Base-by-base conservation (phyloP, 2,888 invertebrate genomes). In the Nomada fabriciana region DNA sequence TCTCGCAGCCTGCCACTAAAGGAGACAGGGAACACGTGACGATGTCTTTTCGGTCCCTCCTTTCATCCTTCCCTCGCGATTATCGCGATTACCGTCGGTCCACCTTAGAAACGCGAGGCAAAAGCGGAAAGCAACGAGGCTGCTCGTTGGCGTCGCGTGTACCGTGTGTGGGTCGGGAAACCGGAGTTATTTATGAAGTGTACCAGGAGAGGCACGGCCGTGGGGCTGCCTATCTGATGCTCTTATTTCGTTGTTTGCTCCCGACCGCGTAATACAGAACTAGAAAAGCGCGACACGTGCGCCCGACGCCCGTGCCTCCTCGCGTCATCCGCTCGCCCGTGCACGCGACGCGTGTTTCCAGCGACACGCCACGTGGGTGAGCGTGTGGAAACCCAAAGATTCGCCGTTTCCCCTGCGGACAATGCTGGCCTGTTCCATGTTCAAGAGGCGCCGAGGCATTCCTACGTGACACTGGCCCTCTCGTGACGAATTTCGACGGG, bases 201-300 rank as follows among this genome's bases (percentile, higher is more conserved):
- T 78, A 81, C 81, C 80, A 50, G n/a, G 69, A 77, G 79, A 63
- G 75, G 60, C 76, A 70, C 86, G 84, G 65, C 70, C 76, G 81
- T 83, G 63, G 83, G 73, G 68, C 78, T 74, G 80, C 63, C 81
- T 90, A 90, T 89, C 90, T 82, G 89, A 89, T 91, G 90, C 76
- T 92, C 90, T 91, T 90, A 87, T 91, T 91, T 91, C 84, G 86
- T 85, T 88, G 91, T 89, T 89, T 86, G 89, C 88, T 88, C 76
- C 88, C 80, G 85, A 82, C 79, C 83, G 83, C 87, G 79, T 85
- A 87, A 86, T 79, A 83, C 85, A 76, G 80, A 74, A 86, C 86
- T 87, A 87, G 88, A 86, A 87, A 90, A 90, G 76, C 85, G 88
- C 85, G 90, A 90, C 91, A 91, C 91, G 91, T 91, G 90, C 90